phyloP scores from a whole-genome alignment of 2,888 invertebrate genomes.

The Arrhopalites spinosus region DNA sequence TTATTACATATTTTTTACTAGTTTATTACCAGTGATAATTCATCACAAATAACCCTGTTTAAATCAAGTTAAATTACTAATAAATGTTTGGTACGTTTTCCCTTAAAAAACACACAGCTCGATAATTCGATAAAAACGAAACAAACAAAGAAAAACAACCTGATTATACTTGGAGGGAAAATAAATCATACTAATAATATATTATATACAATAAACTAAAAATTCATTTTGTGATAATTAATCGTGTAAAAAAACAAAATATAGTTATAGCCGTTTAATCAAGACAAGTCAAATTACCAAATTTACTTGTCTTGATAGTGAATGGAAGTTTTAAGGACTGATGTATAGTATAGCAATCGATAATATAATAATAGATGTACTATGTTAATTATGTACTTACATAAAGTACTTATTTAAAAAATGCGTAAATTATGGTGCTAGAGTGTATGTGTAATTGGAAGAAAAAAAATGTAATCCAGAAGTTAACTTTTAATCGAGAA shows the following conservation, averaged over 20 bases:
- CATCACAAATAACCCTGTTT: no score
- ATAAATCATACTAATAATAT: no score
- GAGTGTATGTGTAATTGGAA: background rate
- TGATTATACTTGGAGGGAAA: no score
- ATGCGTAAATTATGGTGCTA: background rate
- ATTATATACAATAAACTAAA: no score
- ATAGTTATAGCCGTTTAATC: background rate
- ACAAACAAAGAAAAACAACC: no score
- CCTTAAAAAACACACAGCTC: no score
- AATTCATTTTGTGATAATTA: conserved; percentile 11
- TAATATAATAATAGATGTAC: background rate
- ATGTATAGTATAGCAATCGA: background rate
- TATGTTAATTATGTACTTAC: background rate
- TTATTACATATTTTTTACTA: no score
- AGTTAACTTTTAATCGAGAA: background rate
- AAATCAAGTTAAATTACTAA: no score
- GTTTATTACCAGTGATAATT: no score
- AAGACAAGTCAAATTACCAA: background rate
- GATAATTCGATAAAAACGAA: no score
- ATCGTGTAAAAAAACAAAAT: background rate
- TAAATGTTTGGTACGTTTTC: no score
- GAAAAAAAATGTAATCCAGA: background rate
- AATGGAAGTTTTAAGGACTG: background rate
- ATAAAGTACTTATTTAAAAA: background rate
- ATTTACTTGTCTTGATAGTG: background rate